Evolutionary conservation across 2,797 vertebrate genomes (phyloP).

Genomic region (Gephyroberyx darwinii): DNA sequence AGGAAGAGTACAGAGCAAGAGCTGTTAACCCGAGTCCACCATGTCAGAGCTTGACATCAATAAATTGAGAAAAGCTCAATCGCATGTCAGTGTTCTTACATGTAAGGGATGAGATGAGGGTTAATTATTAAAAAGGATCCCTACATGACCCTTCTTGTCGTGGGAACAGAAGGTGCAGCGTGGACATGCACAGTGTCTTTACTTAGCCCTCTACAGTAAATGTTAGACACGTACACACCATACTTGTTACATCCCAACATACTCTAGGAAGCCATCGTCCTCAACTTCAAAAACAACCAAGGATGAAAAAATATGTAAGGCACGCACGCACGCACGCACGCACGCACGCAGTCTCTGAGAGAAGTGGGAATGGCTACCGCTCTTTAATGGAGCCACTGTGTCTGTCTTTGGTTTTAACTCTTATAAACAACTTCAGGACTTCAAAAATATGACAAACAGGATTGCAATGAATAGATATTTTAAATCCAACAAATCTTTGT

Average conservation of each 20-base stretch:
- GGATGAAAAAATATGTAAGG: too few relatives aligned
- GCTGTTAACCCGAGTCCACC: conserved; percentile 20
- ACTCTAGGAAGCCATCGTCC: too few relatives aligned
- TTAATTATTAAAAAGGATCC: too few relatives aligned
- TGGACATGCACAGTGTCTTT: neutral
- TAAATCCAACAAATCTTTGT: neutral
- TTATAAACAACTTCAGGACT: conserved; percentile 8
- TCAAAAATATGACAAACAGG: conserved; percentile 1
- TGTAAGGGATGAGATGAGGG: too few relatives aligned
- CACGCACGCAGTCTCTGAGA: neutral
- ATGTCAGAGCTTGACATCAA: conserved; percentile 11
- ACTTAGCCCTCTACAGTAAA: neutral
- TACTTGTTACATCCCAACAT: too few relatives aligned
- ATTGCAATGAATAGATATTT: neutral
- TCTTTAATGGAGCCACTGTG: neutral
- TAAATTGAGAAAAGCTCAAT: conserved; percentile 10
- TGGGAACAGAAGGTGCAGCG: neutral
- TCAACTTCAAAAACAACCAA: too few relatives aligned
- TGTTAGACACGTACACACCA: neutral
- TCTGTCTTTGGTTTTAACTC: neutral
- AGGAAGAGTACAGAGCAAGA: conserved; percentile 5
- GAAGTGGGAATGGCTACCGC: neutral
- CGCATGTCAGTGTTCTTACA: too few relatives aligned
- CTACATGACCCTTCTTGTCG: conserved; percentile 2
- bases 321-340: too few relatives aligned